These are phyloP conservation scores for Sclerurus mexicanus DNA, from an alignment of 2,113 vertebrate genomes.

Conservation along the genomic window DNA sequence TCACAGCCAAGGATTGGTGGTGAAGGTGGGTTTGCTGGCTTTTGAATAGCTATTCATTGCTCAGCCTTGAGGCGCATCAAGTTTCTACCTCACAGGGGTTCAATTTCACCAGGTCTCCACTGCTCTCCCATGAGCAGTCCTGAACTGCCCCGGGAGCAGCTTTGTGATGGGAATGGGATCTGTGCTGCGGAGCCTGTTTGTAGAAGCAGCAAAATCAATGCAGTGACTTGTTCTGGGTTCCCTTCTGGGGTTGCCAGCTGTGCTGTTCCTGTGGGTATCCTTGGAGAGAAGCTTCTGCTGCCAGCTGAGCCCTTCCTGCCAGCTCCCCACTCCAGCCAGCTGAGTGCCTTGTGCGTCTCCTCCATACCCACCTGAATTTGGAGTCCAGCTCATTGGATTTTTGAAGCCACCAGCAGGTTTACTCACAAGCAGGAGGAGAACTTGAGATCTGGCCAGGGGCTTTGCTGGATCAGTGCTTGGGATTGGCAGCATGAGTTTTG, in stretches of 20 bases:
- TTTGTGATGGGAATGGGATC: neutral
- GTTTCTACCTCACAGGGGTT: neutral
- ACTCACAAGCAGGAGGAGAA: neutral
- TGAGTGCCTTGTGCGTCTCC: neutral
- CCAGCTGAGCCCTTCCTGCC: neutral
- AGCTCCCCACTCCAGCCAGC: neutral
- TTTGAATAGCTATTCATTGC: neutral
- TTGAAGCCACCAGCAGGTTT: neutral
- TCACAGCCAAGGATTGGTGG: neutral
- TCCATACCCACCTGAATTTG: neutral
- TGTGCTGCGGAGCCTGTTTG: neutral
- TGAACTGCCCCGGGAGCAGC: neutral
- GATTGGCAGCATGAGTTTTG: neutral
- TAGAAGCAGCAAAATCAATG: neutral
- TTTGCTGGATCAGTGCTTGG: neutral
- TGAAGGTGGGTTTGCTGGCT: neutral
- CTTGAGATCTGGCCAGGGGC: neutral
- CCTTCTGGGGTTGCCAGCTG: neutral
- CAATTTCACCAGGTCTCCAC: neutral
- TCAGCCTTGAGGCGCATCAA: neutral
- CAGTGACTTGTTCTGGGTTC: neutral
- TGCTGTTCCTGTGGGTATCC: neutral
- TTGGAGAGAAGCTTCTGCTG: neutral
- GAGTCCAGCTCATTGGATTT: neutral
- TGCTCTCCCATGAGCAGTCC: neutral